These are phyloP conservation scores for Meiosimyza decipiens DNA, from an alignment of 2,888 invertebrate genomes.

Conservation along the genomic window DNA sequence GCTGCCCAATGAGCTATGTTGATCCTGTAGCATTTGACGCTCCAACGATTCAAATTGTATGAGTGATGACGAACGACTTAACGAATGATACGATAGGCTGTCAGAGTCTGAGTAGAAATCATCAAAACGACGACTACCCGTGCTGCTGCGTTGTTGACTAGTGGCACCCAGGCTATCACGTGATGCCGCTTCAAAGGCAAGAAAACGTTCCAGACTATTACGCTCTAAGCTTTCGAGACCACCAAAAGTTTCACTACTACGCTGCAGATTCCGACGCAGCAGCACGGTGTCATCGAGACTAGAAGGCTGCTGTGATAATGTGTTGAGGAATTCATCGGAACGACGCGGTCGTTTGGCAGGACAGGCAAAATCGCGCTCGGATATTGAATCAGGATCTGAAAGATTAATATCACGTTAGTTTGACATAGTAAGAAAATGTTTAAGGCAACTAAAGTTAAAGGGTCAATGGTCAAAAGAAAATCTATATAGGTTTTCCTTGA, in stretches of 20 bases:
- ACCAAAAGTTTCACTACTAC: slow-evolving; percentile 42
- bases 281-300: slow-evolving; percentile 54
- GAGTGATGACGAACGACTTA: slow-evolving; percentile 83
- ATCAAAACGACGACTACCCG: slow-evolving; percentile 61
- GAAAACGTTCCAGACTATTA: slow-evolving; percentile 57
- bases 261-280: slow-evolving; percentile 48
- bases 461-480: too few relatives aligned
- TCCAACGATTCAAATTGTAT: slow-evolving; percentile 88
- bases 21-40: slow-evolving; percentile 71
- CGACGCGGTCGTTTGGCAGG: slow-evolving; percentile 79
- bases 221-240: slow-evolving; percentile 42
- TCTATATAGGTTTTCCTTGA: too few relatives aligned
- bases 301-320: slow-evolving; percentile 31
- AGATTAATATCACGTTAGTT: slow-evolving; percentile 16
- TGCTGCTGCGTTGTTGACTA: slow-evolving; percentile 55
- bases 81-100: slow-evolving; percentile 70
- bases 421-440: too few relatives aligned
- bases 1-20: slow-evolving; percentile 63
- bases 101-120: slow-evolving; percentile 67
- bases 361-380: slow-evolving; percentile 80
- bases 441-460: too few relatives aligned
- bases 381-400: slow-evolving; percentile 67
- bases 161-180: slow-evolving; percentile 53
- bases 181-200: slow-evolving; percentile 50
- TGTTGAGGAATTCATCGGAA: slow-evolving; percentile 65